A percentile compares a stretch with the other conserved stretches of the same genome.
Conservation (phyloP, 1,140 invertebrate species). For the Potamilus streckersoni region DNA sequence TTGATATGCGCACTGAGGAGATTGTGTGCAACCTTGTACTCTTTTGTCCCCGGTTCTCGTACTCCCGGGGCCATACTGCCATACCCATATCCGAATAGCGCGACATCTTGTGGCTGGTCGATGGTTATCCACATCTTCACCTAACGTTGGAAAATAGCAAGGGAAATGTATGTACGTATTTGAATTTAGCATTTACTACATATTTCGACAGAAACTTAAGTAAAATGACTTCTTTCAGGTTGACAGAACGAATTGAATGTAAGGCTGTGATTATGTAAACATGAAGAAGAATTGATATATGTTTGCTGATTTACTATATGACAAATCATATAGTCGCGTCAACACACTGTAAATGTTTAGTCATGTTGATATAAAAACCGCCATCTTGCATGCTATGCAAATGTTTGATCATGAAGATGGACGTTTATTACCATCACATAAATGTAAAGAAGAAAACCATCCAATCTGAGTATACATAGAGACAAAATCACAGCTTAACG, state of each 20-base stretch:
- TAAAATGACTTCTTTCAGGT: too few species aligned
- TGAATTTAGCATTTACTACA: background rate
- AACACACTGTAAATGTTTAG: too few species aligned
- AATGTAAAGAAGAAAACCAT: too few species aligned
- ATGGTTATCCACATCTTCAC: constrained; percentile 67
- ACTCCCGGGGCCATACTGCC: constrained; percentile 42
- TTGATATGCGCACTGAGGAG: constrained; percentile 53
- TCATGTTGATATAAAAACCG: too few species aligned
- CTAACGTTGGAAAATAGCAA: constrained; percentile 20
- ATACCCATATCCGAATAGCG: constrained; percentile 47
- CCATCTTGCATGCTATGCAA: too few species aligned
- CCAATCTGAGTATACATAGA: too few species aligned
- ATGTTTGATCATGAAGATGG: too few species aligned
- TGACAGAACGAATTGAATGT: background rate
- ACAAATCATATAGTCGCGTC: too few species aligned
- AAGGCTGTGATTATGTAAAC: background rate
- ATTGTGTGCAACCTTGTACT: constrained; percentile 49
- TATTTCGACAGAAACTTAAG: background rate
- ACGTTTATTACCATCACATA: too few species aligned
- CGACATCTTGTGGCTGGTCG: constrained; percentile 59
- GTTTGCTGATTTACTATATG: background rate
- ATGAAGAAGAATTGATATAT: background rate
- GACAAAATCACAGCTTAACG: too few species aligned
- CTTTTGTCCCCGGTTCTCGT: constrained; percentile 3
- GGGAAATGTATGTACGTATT: background rate